Base-by-base conservation (phyloP, 2,797 vertebrate species). In the Notoglanidium macrostoma region DNA sequence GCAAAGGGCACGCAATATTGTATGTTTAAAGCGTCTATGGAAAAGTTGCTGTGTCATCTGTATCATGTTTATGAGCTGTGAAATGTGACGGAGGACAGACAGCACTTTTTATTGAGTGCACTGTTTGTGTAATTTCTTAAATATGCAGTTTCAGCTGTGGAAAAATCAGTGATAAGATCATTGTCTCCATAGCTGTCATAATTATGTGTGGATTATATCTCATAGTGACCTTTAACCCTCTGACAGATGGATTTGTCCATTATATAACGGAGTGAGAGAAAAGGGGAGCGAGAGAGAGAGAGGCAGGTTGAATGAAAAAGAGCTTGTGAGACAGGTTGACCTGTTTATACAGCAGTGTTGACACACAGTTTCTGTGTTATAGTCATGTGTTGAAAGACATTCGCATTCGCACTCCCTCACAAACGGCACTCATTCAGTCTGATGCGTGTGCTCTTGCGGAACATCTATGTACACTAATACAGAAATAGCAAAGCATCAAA, bases 261-360 rank as follows among this genome's bases (percentile, higher is more conserved):
- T 86, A 84, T 85, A 72, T 87, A 85, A 86, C n/a, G 35, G 29
- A 32, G 73, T 57, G 29, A 83, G 44, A 73, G 32, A 59, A 84
- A 21, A 74, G 14, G 32, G 29, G 72, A 67, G 74, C 78, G 51
- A 84, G 10, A 35, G 70, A 40, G 63, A 74, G 67, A 80, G n/a
- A 80, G 59, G 46, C 10, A 40, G 19, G 54, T 8, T 12, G 19
- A 57, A 4, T 3, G 5, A 46, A 49, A 68, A 49, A 68, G 61
- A 76, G 29, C 55, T 40, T 5, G 23, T 19, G 67, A 65, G 35
- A 51, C 12, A 35, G 67, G 68, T 35, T 85, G 46, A 85, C 67
- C 87, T 77, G 87, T 86, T 86, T 83, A 88, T 88, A 74, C 29
- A 88, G 72, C 61, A 61, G 85, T 86, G 87, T 78, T 86, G 87